A percentile compares a stretch with the other conserved stretches of the same genome.
These are phyloP conservation scores for Chrysodeixis includens DNA, from an alignment of 2,888 invertebrate genomes.

Conservation along the genomic window DNA sequence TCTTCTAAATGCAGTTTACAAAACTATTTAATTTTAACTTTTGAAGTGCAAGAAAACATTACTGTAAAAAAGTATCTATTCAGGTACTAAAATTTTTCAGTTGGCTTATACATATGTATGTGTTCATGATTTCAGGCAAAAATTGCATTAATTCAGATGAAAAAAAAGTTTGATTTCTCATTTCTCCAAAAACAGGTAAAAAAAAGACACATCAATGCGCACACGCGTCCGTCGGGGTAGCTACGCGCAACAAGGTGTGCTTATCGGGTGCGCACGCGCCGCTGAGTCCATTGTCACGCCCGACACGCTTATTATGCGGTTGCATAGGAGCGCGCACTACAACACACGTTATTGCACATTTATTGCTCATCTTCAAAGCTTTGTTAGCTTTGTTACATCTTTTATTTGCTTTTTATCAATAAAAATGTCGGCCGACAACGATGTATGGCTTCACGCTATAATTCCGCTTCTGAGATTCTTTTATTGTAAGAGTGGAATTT, in stretches of 20 bases:
- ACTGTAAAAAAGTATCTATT: too few species aligned
- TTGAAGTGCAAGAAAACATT: too few species aligned
- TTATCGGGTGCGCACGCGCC: constrained; percentile 79
- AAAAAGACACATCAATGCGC: constrained; percentile 12
- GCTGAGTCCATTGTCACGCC: constrained; percentile 79
- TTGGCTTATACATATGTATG: too few species aligned
- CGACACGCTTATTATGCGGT: constrained; percentile 80
- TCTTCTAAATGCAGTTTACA: background rate
- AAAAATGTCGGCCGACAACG: constrained; percentile 76
- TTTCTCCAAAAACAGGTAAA: background rate
- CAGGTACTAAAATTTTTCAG: too few species aligned
- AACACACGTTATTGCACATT: constrained; percentile 84
- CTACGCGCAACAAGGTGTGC: constrained; percentile 75
- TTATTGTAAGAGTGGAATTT: constrained; percentile 66
- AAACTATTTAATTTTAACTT: background rate
- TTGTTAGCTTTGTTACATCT: constrained; percentile 82
- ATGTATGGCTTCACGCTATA: constrained; percentile 87
- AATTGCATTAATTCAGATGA: background rate
- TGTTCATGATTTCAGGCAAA: too few species aligned
- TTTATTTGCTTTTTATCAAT: constrained; percentile 83
- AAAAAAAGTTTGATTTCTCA: background rate
- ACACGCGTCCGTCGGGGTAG: constrained; percentile 22
- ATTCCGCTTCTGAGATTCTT: constrained; percentile 74
- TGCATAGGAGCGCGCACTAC: constrained; percentile 75
- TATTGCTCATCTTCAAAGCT: constrained; percentile 87